Conservation (phyloP, 2,113 vertebrate species). For the Ailurus styani region DNA sequence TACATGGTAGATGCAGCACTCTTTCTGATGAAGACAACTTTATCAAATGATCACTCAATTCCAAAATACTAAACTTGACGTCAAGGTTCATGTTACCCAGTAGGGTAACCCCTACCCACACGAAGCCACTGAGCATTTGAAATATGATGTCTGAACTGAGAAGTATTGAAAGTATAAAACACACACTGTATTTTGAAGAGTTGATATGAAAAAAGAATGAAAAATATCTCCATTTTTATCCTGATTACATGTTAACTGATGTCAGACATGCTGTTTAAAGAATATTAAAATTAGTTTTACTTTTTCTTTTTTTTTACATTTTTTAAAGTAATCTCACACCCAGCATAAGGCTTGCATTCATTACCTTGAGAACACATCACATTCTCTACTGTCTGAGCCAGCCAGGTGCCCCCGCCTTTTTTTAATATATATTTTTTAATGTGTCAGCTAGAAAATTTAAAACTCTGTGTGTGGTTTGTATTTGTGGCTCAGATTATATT, state of each 20-base stretch:
- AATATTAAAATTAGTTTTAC: background rate
- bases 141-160: background rate
- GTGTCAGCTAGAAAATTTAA: background rate
- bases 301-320: background rate
- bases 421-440: background rate
- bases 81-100: background rate
- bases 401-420: rapidly evolving
- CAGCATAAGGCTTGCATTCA: background rate
- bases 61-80: background rate
- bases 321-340: background rate
- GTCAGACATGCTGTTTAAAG: background rate
- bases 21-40: background rate
- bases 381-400: background rate
- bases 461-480: background rate
- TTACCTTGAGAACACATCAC: background rate
- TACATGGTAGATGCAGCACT: background rate
- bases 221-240: background rate
- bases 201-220: background rate
- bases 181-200: background rate
- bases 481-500: background rate
- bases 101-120: background rate
- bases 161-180: background rate
- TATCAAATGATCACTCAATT: background rate
- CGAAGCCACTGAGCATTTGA: background rate
- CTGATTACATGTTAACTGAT: background rate